Percentiles rank a stretch among this genome's conserved stretches.
Conservation (phyloP, 2,113 vertebrate species). For the Sander lucioperca region DNA sequence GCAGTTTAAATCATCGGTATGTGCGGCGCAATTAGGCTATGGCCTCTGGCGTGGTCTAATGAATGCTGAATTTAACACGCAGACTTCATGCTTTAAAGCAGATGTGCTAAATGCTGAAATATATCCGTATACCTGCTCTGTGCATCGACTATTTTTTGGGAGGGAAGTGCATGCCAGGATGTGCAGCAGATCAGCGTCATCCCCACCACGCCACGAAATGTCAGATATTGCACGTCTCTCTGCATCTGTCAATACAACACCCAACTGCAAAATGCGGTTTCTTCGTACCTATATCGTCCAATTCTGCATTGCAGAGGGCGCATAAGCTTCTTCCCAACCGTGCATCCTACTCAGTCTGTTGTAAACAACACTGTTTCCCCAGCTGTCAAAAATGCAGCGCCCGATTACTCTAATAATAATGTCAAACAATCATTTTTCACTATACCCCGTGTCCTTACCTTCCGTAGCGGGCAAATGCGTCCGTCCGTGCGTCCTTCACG, state of each 20-base stretch:
- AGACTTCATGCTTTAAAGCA: background rate
- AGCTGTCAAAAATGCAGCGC: slow-evolving; percentile 63
- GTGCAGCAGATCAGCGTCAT: slow-evolving; percentile 54
- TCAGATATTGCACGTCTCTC: slow-evolving; percentile 14
- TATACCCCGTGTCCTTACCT: slow-evolving; percentile 73
- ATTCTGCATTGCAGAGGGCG: slow-evolving; percentile 81
- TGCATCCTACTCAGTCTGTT: slow-evolving; percentile 54
- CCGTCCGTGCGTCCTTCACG: slow-evolving; percentile 74
- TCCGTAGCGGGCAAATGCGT: slow-evolving; percentile 56
- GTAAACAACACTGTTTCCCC: slow-evolving; percentile 65
- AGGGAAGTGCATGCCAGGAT: slow-evolving; percentile 37
- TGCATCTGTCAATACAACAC: slow-evolving; percentile 11
- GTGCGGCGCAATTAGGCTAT: slow-evolving; percentile 25
- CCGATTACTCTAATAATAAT: slow-evolving; percentile 20
- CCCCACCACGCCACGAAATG: slow-evolving; percentile 28
- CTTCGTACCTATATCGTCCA: slow-evolving; percentile 1
- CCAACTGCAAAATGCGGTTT: background rate
- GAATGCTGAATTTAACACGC: background rate
- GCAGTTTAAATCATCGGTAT: slow-evolving; percentile 59
- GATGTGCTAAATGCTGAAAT: background rate
- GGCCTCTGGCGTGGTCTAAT: slow-evolving; percentile 47
- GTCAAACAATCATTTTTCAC: background rate
- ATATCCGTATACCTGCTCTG: slow-evolving; percentile 9
- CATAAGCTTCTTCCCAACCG: slow-evolving; percentile 40
- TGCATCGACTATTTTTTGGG: slow-evolving; percentile 33